These are phyloP conservation scores for Zosterops borbonicus DNA, from an alignment of 2,113 vertebrate genomes.

Conservation along the genomic window DNA sequence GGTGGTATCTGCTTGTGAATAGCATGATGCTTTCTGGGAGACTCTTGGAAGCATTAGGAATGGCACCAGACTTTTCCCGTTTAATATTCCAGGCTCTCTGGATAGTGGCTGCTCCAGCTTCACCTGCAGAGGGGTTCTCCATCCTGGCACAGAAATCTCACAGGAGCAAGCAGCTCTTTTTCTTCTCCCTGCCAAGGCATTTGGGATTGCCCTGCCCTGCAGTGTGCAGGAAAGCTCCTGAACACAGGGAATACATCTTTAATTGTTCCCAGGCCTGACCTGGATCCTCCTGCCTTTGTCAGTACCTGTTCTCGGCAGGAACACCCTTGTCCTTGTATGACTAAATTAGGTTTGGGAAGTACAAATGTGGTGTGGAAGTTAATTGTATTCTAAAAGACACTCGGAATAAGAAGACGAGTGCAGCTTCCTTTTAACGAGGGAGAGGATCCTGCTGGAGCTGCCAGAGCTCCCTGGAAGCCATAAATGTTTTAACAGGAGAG, in stretches of 20 bases:
- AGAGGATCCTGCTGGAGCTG: background rate
- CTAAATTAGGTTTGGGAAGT: background rate
- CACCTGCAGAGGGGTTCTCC: background rate
- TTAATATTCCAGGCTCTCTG: fast-evolving
- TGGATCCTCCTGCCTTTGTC: background rate
- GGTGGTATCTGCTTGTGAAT: background rate
- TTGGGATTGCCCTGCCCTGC: background rate
- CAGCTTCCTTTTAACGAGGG: background rate
- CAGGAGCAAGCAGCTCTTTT: background rate
- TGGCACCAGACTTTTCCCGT: background rate
- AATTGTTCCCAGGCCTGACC: slow-evolving; percentile 7
- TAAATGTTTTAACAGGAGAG: background rate
- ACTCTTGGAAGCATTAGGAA: fast-evolving
- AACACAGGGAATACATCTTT: background rate
- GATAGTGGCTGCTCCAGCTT: background rate
- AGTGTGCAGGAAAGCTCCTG: background rate
- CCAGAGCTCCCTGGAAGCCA: background rate
- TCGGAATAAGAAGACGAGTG: background rate
- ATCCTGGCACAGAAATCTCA: background rate
- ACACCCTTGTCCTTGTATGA: background rate
- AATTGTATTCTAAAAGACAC: slow-evolving; percentile 48
- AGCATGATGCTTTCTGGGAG: fast-evolving
- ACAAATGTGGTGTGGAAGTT: background rate
- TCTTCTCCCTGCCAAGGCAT: background rate
- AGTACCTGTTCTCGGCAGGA: background rate